Evolutionary conservation across 2,888 invertebrate species (phyloP).

Genomic region (Bombylius major): DNA sequence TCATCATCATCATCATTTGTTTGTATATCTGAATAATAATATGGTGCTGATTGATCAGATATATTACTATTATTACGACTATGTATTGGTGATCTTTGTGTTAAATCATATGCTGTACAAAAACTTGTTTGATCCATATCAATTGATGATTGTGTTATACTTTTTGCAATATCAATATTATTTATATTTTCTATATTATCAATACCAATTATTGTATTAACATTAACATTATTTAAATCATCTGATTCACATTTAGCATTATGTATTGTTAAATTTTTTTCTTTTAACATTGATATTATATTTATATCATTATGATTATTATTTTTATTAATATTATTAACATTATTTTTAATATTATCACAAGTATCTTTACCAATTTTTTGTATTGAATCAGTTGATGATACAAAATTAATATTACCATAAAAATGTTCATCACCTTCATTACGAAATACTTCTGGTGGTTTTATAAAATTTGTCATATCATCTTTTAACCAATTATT

Average conservation of each 20-base stretch:
- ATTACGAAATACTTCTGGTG: conserved; percentile 33
- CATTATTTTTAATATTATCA: not conserved
- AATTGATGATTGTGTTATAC: conserved; percentile 20
- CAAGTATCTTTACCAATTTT: conserved; percentile 16
- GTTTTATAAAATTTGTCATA: conserved; percentile 31
- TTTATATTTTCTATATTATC: conserved; percentile 7
- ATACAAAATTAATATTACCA: conserved; percentile 34
- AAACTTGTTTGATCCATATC: conserved; percentile 18
- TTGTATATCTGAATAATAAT: conserved; percentile 63
- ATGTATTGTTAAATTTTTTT: conserved; percentile 17
- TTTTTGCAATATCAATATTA: conserved; percentile 15
- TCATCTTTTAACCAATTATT: conserved; percentile 22
- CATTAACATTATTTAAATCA: conserved; percentile 11
- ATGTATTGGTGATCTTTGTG: conserved; percentile 39
- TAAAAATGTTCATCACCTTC: conserved; percentile 32
- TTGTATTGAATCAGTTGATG: conserved; percentile 33
- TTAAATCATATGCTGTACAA: conserved; percentile 20
- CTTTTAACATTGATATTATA: conserved; percentile 16
- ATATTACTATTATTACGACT: conserved; percentile 47
- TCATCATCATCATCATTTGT: not conserved
- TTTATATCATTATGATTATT: not conserved
- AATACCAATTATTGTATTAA: not conserved
- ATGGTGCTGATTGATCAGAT: conserved; percentile 62
- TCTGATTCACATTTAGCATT: conserved; percentile 18
- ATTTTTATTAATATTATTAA: not conserved